Percentiles rank a stretch among this genome's conserved stretches.
These are phyloP conservation scores for Centruroides vittatus DNA, from an alignment of 1,140 invertebrate genomes.

Conservation along the genomic window DNA sequence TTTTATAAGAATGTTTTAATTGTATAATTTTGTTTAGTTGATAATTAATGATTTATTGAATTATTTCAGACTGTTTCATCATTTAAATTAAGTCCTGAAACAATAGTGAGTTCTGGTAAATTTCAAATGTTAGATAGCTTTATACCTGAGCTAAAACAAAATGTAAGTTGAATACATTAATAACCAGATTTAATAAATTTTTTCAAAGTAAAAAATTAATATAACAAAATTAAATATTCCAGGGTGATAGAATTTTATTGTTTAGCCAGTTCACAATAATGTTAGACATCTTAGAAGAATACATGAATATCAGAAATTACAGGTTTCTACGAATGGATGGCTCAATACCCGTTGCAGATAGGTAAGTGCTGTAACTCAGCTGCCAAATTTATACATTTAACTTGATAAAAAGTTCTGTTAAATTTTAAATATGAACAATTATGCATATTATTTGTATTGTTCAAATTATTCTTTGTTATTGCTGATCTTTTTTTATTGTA, in stretches of 20 bases:
- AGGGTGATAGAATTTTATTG: slow-evolving; percentile 56
- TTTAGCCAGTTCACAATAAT: slow-evolving; percentile 97
- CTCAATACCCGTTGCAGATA: slow-evolving; percentile 78
- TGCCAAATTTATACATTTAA: too few species aligned
- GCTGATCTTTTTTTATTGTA: too few species aligned
- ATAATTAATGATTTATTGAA: slow-evolving; percentile 2
- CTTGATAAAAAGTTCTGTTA: too few species aligned
- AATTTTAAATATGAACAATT: too few species aligned
- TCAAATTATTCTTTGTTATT: too few species aligned
- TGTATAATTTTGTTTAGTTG: too few species aligned
- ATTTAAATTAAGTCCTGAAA: slow-evolving; percentile 27
- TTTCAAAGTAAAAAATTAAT: not conserved
- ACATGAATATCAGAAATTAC: slow-evolving; percentile 10
- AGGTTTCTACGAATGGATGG: slow-evolving; percentile 52
- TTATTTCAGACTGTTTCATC: slow-evolving; percentile 16
- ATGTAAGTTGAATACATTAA: slow-evolving; percentile 22
- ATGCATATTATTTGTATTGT: too few species aligned
- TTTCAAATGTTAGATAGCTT: slow-evolving; percentile 34
- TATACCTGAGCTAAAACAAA: slow-evolving; percentile 29
- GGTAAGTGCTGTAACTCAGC: not conserved
- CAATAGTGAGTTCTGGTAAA: slow-evolving; percentile 38
- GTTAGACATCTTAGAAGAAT: slow-evolving; percentile 75
- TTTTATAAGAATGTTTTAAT: too few species aligned
- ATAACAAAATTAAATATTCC: not conserved
- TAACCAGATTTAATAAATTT: slow-evolving; percentile 3